These are phyloP conservation scores for Tiliacea citrago DNA, from an alignment of 2,888 invertebrate genomes.

Conservation along the genomic window DNA sequence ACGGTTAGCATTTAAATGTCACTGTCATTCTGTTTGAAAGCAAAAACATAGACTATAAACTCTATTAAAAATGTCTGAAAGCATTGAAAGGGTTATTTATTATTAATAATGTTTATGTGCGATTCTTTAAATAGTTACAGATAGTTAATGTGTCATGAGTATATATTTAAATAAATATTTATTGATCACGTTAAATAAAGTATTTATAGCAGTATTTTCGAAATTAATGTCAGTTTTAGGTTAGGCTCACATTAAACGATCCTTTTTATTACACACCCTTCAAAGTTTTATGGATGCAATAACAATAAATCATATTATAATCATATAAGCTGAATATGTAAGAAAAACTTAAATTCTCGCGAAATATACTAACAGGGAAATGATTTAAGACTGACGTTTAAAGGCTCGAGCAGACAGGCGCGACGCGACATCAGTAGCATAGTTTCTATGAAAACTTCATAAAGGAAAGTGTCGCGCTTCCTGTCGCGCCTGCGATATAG, in stretches of 20 bases:
- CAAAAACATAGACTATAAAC: too few relatives aligned
- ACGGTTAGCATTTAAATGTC: not conserved
- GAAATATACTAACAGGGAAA: slow-evolving; percentile 15
- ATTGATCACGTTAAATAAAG: slow-evolving; percentile 11
- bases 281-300: slow-evolving; percentile 56
- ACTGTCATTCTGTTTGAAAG: not conserved
- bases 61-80: too few relatives aligned
- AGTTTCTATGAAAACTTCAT: too few relatives aligned
- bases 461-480: too few relatives aligned
- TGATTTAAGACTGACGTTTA: slow-evolving; percentile 7
- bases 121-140: not conserved
- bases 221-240: slow-evolving; percentile 50
- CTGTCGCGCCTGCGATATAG: too few relatives aligned
- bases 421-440: too few relatives aligned
- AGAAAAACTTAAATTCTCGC: slow-evolving; percentile 18
- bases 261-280: slow-evolving; percentile 51
- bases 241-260: slow-evolving; percentile 40
- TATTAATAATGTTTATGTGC: not conserved
- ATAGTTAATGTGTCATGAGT: not conserved
- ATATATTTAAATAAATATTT: slow-evolving; percentile 35
- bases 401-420: too few relatives aligned
- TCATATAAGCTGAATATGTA: slow-evolving; percentile 49
- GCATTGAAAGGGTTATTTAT: not conserved
- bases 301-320: slow-evolving; percentile 62
- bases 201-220: slow-evolving; percentile 25